These are phyloP conservation scores for Cotesia vestalis DNA, from an alignment of 1,140 invertebrate species.

Conservation along the genomic window DNA sequence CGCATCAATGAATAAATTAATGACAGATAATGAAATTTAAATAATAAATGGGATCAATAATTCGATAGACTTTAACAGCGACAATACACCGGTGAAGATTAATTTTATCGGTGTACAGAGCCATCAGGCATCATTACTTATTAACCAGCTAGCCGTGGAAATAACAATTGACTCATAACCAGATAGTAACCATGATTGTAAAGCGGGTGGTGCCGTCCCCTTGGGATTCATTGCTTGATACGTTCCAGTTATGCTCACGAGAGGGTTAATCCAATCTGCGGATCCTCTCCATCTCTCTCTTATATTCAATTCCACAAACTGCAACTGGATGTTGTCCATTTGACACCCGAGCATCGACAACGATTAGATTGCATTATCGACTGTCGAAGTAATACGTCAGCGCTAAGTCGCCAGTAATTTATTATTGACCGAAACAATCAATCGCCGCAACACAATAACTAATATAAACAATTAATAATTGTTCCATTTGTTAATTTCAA, in stretches of 20 bases:
- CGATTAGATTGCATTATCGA: conserved; percentile 37
- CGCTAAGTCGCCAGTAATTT: conserved; percentile 7
- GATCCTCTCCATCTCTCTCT: background rate
- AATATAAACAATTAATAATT: background rate
- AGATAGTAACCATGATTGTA: conserved; percentile 9
- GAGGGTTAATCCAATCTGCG: conserved; percentile 31
- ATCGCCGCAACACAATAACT: background rate
- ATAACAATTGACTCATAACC: conserved; percentile 18
- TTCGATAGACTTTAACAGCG: no score
- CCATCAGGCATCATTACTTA: background rate
- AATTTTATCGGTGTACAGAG: no score
- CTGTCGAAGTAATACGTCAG: conserved; percentile 33
- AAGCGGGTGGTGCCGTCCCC: background rate
- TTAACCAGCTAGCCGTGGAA: background rate
- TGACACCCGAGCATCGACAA: background rate
- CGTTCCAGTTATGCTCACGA: conserved; percentile 15
- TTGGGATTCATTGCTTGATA: conserved; percentile 22
- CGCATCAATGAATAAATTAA: no score
- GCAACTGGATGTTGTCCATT: no score
- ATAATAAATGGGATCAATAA: no score
- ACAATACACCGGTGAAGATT: no score
- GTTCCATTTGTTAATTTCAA: background rate
- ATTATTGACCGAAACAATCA: background rate
- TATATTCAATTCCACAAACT: background rate
- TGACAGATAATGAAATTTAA: no score